Evolutionary conservation across 1,140 invertebrate genomes (phyloP), one percentile per base, ranked within the genome.

Genomic region (Lordiphosa collinella): DNA sequence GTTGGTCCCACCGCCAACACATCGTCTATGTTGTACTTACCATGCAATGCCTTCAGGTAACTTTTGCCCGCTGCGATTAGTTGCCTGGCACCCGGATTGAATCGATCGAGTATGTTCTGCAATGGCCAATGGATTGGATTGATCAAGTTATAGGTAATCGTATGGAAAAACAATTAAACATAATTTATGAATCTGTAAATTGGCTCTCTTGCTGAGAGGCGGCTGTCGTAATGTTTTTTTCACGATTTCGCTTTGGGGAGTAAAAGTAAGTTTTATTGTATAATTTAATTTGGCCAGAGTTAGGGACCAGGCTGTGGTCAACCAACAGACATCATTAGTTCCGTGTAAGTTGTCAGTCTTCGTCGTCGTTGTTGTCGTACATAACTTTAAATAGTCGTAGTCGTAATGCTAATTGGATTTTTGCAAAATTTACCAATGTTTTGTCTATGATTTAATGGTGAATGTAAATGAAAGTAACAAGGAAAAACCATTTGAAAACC

Each of bases 61-160:
- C 96, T 95, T 90, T 97, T 97, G 48, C 96, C 96, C 60, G 96
- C 95, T 61, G 95, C 95, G 89, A 97, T 97, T 91, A 97, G 93
- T 90, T 97, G 95, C 75, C 96, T 91, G 5, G 96, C 95, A 68
- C 95, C 95, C 29, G 96, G 96, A 91, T 97, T 97, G 91, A 97
- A 97, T 90, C 97, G 96, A 88, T 97, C 96, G 92, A 97, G 90
- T 89, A 97, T 97, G 89, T 97, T 97, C 96, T 97, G 94, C 57
- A 84, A 68, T 94, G 56, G 36, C 34, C 16, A 34, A 41, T 51
- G 49, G 7, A 35, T 49, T 51, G 43, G 32, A 64, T 63, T 55
- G 36, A 56, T 70, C 35, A 11, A 47, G 4, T 52, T 41, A 44
- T 59, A 64, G 50, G 48, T 37, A 50, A 9, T n/a, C 35, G n/a